Percentiles rank a stretch among this genome's conserved stretches.
These are phyloP conservation scores for Phortica variegata DNA, from an alignment of 1,140 invertebrate genomes.

Conservation along the genomic window DNA sequence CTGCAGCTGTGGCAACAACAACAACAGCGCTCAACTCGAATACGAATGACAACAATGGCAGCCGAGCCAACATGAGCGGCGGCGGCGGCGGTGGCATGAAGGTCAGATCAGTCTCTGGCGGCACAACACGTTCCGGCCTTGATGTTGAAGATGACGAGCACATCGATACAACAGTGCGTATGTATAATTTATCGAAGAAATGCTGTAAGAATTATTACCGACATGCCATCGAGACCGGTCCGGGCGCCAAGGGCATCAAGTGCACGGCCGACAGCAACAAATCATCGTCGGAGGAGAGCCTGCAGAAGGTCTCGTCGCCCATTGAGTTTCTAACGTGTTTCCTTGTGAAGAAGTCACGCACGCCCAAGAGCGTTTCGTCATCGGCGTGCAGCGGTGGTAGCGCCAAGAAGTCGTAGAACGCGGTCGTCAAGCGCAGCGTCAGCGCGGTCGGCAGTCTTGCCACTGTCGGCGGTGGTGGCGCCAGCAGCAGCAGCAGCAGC, in stretches of 20 bases:
- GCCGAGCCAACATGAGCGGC: neutral
- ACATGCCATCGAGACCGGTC: constrained; percentile 35
- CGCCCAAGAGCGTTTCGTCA: constrained; percentile 22
- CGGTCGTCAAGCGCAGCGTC: constrained; percentile 21
- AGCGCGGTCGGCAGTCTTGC: constrained; percentile 3
- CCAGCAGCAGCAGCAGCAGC: constrained; percentile 19
- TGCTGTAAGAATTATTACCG: constrained; percentile 54
- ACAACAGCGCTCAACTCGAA: constrained; percentile 34
- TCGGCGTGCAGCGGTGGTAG: constrained; percentile 14
- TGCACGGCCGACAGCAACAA: constrained; percentile 37
- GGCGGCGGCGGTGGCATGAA: too few species aligned
- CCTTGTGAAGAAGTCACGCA: constrained; percentile 43
- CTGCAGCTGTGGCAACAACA: neutral
- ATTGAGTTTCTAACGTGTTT: constrained; percentile 54
- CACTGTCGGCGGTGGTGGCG: constrained; percentile 25
- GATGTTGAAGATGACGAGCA: constrained; percentile 45
- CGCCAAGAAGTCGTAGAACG: constrained; percentile 42
- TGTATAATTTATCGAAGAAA: constrained; percentile 53
- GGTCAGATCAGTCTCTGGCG: constrained; percentile 18
- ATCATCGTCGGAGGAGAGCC: constrained; percentile 49
- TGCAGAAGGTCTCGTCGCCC: constrained; percentile 48
- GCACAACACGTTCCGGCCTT: constrained; percentile 4
- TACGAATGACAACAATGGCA: constrained; percentile 31
- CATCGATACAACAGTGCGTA: constrained; percentile 48
- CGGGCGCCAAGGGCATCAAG: constrained; percentile 29